These are phyloP conservation scores for Oreochromis tanganicae DNA, from an alignment of 2,113 vertebrate species.

Conservation along the genomic window DNA sequence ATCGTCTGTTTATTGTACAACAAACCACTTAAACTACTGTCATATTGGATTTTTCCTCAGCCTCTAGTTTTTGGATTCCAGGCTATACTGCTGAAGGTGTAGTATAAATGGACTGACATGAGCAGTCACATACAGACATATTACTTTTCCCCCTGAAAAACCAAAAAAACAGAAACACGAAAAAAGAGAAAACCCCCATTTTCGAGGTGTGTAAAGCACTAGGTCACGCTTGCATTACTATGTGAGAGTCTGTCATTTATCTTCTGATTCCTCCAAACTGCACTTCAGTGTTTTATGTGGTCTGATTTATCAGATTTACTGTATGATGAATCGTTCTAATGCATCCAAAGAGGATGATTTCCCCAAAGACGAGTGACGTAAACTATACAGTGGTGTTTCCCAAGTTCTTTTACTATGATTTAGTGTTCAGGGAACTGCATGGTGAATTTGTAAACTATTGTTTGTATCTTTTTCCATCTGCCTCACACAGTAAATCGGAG, in stretches of 20 bases:
- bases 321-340: background rate
- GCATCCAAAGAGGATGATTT: background rate
- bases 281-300: background rate
- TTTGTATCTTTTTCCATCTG: background rate
- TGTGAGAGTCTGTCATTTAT: conserved; percentile 1
- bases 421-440: background rate
- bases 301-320: conserved; percentile 2
- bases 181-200: background rate
- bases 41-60: conserved; percentile 20
- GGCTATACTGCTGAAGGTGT: background rate
- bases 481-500: background rate
- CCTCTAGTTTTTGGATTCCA: conserved; percentile 25
- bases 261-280: background rate
- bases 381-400: background rate
- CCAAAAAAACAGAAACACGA: background rate
- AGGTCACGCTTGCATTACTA: background rate
- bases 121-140: background rate
- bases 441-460: background rate
- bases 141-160: rapidly evolving
- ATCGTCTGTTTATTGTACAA: conserved; percentile 66
- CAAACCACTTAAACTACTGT: conserved; percentile 14
- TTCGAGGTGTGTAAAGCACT: background rate
- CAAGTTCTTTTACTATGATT: background rate
- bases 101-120: background rate
- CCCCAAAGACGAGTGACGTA: background rate